These are phyloP conservation scores for Numida meleagris DNA, from an alignment of 2,113 vertebrate species.

Conservation along the genomic window DNA sequence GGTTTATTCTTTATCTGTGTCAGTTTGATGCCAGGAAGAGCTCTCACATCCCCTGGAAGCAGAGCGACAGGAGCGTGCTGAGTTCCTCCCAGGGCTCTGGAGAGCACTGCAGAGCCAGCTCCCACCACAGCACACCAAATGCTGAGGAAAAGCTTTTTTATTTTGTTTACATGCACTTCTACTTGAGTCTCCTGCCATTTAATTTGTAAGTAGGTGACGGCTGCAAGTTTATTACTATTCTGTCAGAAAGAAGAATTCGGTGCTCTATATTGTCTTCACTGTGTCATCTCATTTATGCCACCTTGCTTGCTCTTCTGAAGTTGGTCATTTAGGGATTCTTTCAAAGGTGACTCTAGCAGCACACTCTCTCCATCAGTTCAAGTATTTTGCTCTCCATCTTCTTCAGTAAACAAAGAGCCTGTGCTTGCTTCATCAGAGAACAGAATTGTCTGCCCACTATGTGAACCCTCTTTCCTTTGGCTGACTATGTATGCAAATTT, in stretches of 20 bases:
- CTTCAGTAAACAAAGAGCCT: not conserved
- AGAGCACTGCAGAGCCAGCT: not conserved
- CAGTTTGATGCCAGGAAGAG: not conserved
- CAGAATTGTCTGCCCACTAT: fast-evolving
- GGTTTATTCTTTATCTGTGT: not conserved
- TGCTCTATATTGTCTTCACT: not conserved
- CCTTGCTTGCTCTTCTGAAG: not conserved
- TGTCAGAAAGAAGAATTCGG: not conserved
- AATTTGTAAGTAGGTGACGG: not conserved
- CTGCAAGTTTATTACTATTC: not conserved
- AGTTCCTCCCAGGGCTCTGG: fast-evolving
- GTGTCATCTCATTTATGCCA: not conserved
- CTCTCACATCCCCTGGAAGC: not conserved
- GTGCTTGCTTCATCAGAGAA: not conserved
- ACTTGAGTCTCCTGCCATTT: not conserved
- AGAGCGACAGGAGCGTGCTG: not conserved
- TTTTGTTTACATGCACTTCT: not conserved
- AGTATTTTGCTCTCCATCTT: not conserved
- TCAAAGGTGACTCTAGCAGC: not conserved
- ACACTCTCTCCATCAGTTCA: not conserved
- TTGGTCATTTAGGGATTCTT: not conserved
- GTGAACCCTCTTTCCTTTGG: not conserved
- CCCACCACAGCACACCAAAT: not conserved
- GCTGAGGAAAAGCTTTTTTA: not conserved
- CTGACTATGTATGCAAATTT: not conserved